A percentile compares a stretch with the other conserved stretches of the same genome.
Evolutionary conservation across 2,888 invertebrate species (phyloP).

Genomic region (Pandemis corylana): DNA sequence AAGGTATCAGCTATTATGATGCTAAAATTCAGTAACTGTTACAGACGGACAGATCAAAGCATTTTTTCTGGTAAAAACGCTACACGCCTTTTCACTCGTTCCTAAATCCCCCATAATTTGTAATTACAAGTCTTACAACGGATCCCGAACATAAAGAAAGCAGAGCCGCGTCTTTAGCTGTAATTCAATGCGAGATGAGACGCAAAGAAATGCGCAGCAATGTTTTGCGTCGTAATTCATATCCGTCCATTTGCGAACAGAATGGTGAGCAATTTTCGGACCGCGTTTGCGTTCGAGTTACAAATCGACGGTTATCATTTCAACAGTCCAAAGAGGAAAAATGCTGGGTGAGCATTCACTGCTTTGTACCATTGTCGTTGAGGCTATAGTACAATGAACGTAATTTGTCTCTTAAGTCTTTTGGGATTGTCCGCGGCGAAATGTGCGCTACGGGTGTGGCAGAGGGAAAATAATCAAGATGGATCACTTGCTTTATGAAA

Average conservation of each 20-base stretch:
- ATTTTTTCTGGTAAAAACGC: too few relatives aligned
- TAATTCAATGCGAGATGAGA: conserved; percentile 34
- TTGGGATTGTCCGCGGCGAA: background rate
- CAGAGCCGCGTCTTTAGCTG: conserved; percentile 17
- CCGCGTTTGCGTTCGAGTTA: conserved; percentile 47
- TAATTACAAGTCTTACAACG: background rate
- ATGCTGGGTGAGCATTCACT: background rate
- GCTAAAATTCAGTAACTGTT: too few relatives aligned
- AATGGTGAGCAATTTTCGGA: conserved; percentile 47
- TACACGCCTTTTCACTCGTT: too few relatives aligned
- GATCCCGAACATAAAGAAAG: conserved; percentile 8
- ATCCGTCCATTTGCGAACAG: conserved; percentile 41
- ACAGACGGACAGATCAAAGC: too few relatives aligned
- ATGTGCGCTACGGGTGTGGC: conserved; percentile 5
- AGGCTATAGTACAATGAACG: background rate
- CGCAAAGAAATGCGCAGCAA: conserved; percentile 34
- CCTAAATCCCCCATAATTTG: too few relatives aligned
- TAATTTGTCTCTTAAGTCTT: background rate
- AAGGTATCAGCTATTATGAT: too few relatives aligned
- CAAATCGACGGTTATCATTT: conserved; percentile 44
- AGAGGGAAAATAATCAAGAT: conserved; percentile 35
- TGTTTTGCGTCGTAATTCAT: conserved; percentile 42
- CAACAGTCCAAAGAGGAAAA: background rate
- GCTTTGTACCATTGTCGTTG: background rate
- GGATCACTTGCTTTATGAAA: conserved; percentile 35